These are phyloP conservation scores for Pampus argenteus DNA, from an alignment of 2,797 vertebrate species.

Conservation along the genomic window DNA sequence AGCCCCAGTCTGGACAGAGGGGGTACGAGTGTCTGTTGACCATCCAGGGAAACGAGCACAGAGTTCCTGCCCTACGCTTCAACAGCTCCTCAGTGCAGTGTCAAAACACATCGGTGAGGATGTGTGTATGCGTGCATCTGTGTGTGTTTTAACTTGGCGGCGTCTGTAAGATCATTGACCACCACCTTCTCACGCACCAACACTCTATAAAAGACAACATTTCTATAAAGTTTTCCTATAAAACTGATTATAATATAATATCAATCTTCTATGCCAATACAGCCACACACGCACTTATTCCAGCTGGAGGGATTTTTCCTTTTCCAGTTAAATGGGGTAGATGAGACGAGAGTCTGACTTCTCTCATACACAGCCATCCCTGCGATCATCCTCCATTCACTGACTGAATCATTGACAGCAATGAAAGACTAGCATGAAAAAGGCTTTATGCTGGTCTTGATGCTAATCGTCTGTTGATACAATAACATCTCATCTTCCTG, in stretches of 20 bases:
- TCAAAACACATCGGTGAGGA: slow-evolving; percentile 97
- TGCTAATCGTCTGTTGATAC: slow-evolving; percentile 78
- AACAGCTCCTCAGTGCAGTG: slow-evolving; percentile 99
- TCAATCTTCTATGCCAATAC: background rate
- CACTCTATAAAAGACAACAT: slow-evolving; percentile 36
- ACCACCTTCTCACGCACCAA: slow-evolving; percentile 8
- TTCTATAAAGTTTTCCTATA: slow-evolving; percentile 41
- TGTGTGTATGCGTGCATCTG: background rate
- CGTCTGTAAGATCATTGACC: slow-evolving; percentile 12
- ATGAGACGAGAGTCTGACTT: slow-evolving; percentile 59
- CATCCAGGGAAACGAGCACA: slow-evolving; percentile 93
- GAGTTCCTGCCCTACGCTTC: slow-evolving; percentile 95
- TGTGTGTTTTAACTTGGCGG: slow-evolving; percentile 13
- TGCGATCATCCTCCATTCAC: slow-evolving; percentile 63
- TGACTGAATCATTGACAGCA: slow-evolving; percentile 67
- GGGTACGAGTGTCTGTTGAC: slow-evolving; percentile 95
- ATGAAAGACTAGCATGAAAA: slow-evolving; percentile 65
- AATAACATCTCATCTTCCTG: slow-evolving; percentile 79
- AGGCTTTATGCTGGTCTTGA: slow-evolving; percentile 70
- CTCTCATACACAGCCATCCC: slow-evolving; percentile 38
- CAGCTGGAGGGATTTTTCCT: slow-evolving; percentile 35
- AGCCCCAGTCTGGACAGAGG: slow-evolving; percentile 95
- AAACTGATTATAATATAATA: slow-evolving; percentile 31
- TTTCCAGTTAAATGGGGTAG: slow-evolving; percentile 24
- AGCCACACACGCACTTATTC: slow-evolving; percentile 13